Base-by-base conservation (phyloP, 92 coral and sea anemone species). In the Meandrina meandrites region DNA sequence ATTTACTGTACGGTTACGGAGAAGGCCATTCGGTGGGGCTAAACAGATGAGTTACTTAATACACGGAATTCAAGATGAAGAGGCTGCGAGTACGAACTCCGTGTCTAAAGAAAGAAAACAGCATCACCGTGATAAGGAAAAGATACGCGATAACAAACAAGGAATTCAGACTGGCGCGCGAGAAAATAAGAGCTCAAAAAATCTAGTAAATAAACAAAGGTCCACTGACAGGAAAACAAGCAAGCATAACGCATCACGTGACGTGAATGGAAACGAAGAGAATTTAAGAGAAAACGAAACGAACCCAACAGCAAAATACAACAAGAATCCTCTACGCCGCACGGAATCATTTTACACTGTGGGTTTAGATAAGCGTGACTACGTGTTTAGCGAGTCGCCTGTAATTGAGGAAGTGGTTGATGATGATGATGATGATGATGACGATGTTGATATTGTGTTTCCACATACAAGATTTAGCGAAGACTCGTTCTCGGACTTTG, bases 1-100 rank as follows among this genome's bases (percentile, higher is more conserved):
- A 7, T 90, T 92, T 17, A 75, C 84, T 27, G 90, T 92, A 1
- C 82, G 88, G 14, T 54, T 92, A 18, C 80, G 89, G 31, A 90
- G 86, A 64, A 79, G 75, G 37, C 85, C 85, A 1, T 85, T 69
- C n/a, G 89, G 84, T 31, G 82, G 50, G 30, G 71, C 67, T 57
- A 8, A 54, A 56, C 60, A 84, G 42, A 40, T 81, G 16, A 78
- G 53, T 35, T 50, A 78, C 35, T 47, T 85, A 12, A 85, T 85
- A 45, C 78, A 48, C 76, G 88, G 88, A 3, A 76, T 48, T 56
- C 30, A 64, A 71, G 86, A 82, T 18, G 90, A 80, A 0, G 79
- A 87, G 13, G 57, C 11, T 28, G 22, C 24, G 19, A 32, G 15
- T 15, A 34, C 40, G 45, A 57, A 71, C 11, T 53, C 80, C 12